Conservation (phyloP, 1,140 invertebrate species). For the Spodoptera litura region DNA sequence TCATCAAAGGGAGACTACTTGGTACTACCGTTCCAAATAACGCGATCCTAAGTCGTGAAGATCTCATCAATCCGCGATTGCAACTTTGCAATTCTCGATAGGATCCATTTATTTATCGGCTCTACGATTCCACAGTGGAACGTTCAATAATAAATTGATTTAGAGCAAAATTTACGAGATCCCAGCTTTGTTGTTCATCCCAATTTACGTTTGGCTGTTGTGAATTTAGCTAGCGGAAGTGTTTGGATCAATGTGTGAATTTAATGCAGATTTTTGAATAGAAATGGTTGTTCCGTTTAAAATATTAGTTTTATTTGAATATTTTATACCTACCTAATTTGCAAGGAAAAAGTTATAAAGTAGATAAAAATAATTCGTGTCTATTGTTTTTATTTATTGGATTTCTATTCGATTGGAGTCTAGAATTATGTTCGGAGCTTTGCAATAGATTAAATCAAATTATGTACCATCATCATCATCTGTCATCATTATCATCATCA, state of each 20-base stretch:
- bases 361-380: no score
- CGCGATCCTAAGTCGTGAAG: background rate
- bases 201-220: background rate
- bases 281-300: no score
- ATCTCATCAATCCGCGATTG: constrained; percentile 20
- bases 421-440: no score
- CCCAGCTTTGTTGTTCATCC: background rate
- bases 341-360: no score
- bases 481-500: no score
- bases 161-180: constrained; percentile 15
- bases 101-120: constrained; percentile 18
- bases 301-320: no score
- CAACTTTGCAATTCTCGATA: constrained; percentile 13
- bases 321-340: no score
- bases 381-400: no score
- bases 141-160: constrained; percentile 20
- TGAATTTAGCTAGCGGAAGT: background rate
- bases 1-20: background rate
- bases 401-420: no score
- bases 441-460: no score
- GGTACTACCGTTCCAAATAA: constrained; percentile 6
- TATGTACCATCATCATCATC: no score
- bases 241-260: background rate
- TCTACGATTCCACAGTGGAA: background rate
- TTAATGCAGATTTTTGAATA: no score